Evolutionary conservation across 2,797 vertebrate genomes (phyloP).

Genomic region (Malurus splendens): DNA sequence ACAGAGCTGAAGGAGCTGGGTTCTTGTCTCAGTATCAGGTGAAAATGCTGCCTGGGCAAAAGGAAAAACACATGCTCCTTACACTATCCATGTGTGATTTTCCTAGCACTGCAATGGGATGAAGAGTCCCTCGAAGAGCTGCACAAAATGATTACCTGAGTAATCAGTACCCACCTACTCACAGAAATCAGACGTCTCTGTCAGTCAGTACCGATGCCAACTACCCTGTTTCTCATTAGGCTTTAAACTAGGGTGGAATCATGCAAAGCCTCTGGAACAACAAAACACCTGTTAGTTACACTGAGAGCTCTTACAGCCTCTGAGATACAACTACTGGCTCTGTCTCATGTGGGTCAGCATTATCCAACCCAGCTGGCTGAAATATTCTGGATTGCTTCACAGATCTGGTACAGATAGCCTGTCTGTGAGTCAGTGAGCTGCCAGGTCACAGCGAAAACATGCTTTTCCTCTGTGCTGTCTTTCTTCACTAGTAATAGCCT

Average conservation of each 20-base stretch:
- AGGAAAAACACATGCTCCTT: not conserved
- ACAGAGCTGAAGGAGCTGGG: not conserved
- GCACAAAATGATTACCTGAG: not conserved
- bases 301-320: not conserved
- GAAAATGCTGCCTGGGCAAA: not conserved
- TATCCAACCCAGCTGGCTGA: slow-evolving; percentile 43
- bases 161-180: not conserved
- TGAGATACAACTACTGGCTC: slow-evolving; percentile 1
- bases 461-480: slow-evolving; percentile 29
- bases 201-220: not conserved
- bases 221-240: not conserved
- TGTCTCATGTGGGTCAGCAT: not conserved
- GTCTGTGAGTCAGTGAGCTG: slow-evolving; percentile 32
- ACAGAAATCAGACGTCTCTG: not conserved
- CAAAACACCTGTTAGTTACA: slow-evolving; percentile 12
- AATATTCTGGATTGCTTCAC: slow-evolving; percentile 46
- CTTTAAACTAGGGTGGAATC: not conserved
- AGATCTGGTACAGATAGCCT: slow-evolving; percentile 26
- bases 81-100: fast-evolving
- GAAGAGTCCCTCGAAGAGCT: not conserved
- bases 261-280: not conserved
- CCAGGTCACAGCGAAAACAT: slow-evolving; percentile 25
- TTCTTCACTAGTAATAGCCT: slow-evolving; percentile 33
- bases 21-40: not conserved
- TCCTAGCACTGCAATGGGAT: not conserved